Evolutionary conservation across 2,888 invertebrate species (phyloP), one percentile per base, ranked within the genome.

Genomic region (Brachynemurus nebulosus): DNA sequence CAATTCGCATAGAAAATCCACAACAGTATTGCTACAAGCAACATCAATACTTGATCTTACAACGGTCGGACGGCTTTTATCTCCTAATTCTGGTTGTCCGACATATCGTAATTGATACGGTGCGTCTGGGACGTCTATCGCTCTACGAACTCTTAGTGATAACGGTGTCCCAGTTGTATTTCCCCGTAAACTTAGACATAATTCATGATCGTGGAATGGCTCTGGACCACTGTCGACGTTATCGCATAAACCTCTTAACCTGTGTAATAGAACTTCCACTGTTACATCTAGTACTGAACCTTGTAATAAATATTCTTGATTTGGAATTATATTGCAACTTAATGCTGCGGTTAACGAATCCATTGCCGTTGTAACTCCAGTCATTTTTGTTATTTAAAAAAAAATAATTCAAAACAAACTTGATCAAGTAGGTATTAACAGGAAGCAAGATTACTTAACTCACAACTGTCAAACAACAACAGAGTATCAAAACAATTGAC

Each of bases 1-100:
- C 51, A 95, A 70, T 67, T 95, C 95, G 49, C 82, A 86, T 0
- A 96, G 74, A 59, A 93, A 96, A 52, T 92, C 90, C 1, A 89
- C 79, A 8, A 95, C 79, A 57, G 90, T 88, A 16, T 81, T 81
- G 54, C 86, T 91, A 50, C 90, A 90, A 0, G 89, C 89, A 52
- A 93, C 88, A 60, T 96, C 95, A 45, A 95, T 80, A 58, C 91
- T 91, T 23, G 85, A 92, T 25, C 95, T 70, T 2, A 95, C 86
- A 16, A 95, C 76, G 1, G 95, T 93, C 0, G 91, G 90, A 6
- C 91, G 69, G 44, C 77, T 83, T 61, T 90, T 89, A 59, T 90
- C 89, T 18, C 86, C 91, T 1, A 90, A 64, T 62, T 93, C 92
- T 14, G 89, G 86, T 57, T 89, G 86, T 1, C 95, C 93, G 50